phyloP scores from a whole-genome alignment of 2,113 vertebrate species.

The Diadophis punctatus region DNA sequence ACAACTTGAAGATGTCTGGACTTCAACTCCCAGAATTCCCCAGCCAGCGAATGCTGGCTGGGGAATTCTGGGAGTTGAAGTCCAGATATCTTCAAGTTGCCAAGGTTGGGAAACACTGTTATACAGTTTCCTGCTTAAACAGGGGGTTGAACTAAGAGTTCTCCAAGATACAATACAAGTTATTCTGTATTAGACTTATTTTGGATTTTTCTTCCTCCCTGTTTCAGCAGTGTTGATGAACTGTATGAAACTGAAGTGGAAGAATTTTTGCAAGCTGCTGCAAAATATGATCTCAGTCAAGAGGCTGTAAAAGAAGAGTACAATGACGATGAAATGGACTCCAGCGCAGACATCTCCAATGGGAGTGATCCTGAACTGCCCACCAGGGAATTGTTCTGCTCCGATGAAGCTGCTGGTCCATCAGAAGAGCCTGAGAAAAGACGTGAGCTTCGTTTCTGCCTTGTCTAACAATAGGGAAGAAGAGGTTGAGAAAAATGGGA shows the following conservation, averaged over 20 bases:
- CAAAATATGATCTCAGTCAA: background rate
- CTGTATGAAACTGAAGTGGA: background rate
- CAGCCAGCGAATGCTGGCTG: no score
- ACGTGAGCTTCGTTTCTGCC: background rate
- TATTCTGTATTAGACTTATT: background rate
- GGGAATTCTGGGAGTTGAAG: no score
- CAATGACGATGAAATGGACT: background rate
- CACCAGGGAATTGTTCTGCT: background rate
- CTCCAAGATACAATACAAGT: background rate
- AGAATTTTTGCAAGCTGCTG: background rate
- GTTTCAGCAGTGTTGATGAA: background rate
- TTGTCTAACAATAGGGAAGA: background rate
- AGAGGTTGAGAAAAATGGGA: background rate
- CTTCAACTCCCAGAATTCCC: no score
- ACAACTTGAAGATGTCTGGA: no score
- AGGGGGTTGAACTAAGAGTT: background rate
- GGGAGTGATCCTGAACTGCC: background rate
- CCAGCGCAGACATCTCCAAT: background rate
- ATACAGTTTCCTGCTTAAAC: background rate
- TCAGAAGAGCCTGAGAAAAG: background rate
- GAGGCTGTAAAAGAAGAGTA: background rate
- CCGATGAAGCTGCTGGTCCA: background rate
- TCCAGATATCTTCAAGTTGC: no score
- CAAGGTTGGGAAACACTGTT: no score
- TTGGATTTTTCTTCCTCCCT: background rate